Evolutionary conservation across 2,888 invertebrate genomes (phyloP).

Genomic region (Epinotia nisella): DNA sequence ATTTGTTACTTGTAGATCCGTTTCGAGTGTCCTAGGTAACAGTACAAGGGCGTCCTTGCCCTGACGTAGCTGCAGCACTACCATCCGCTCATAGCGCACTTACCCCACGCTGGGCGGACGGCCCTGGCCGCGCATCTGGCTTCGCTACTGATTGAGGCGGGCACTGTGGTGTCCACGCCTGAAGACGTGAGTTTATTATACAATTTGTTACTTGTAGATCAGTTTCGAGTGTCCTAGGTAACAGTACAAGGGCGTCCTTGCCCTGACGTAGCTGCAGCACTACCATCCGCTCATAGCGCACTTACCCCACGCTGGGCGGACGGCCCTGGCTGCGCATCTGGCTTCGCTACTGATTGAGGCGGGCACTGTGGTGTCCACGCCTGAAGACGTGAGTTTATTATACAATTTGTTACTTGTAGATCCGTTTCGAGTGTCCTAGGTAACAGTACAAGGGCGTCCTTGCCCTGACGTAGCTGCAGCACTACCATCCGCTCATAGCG

Average conservation of each 20-base stretch:
- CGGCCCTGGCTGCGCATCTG: slow-evolving; percentile 94
- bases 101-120: slow-evolving; percentile 95
- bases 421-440: too few relatives aligned
- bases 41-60: too few relatives aligned
- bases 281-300: slow-evolving; percentile 93
- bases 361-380: slow-evolving; percentile 60
- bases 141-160: slow-evolving; percentile 95
- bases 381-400: neutral
- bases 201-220: too few relatives aligned
- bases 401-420: too few relatives aligned
- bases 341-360: slow-evolving; percentile 95
- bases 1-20: too few relatives aligned
- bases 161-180: slow-evolving; percentile 1
- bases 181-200: neutral
- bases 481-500: slow-evolving; percentile 93
- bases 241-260: too few relatives aligned
- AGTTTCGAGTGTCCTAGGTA: too few relatives aligned
- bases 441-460: too few relatives aligned
- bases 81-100: slow-evolving; percentile 91
- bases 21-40: too few relatives aligned
- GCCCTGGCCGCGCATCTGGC: slow-evolving; percentile 95
- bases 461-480: too few relatives aligned
- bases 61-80: too few relatives aligned
- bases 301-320: slow-evolving; percentile 94
- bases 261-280: too few relatives aligned